These are phyloP conservation scores for Lymantria dispar DNA, from an alignment of 2,888 invertebrate genomes.

Conservation along the genomic window DNA sequence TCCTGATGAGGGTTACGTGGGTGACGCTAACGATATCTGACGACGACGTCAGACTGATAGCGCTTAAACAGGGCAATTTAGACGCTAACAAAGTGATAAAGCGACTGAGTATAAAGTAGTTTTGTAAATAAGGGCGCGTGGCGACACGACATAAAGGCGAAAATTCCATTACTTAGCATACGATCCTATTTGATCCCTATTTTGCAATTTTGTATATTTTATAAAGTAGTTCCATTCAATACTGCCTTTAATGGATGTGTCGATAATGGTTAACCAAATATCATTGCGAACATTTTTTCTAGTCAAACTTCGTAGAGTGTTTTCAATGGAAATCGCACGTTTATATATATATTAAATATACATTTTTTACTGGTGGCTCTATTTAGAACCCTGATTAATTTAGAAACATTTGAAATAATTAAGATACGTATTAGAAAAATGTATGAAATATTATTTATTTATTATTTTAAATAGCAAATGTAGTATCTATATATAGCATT, in stretches of 20 bases:
- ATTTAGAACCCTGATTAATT: background rate
- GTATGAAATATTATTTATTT: background rate
- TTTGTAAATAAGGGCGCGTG: constrained; percentile 49
- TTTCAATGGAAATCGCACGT: constrained; percentile 13
- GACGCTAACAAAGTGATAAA: constrained; percentile 77
- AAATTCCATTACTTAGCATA: constrained; percentile 24
- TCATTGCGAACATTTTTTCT: constrained; percentile 34
- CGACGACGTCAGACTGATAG: constrained; percentile 75
- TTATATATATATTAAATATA: background rate
- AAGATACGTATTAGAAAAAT: background rate
- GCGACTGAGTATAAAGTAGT: constrained; percentile 77
- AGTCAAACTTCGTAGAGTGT: constrained; percentile 21
- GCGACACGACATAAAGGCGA: constrained; percentile 34
- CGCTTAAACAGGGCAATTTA: constrained; percentile 70
- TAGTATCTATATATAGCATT: too few species aligned
- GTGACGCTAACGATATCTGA: constrained; percentile 89
- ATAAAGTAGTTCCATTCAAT: constrained; percentile 26
- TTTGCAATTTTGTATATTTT: constrained; percentile 53
- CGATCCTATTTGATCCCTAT: constrained; percentile 41
- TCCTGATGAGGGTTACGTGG: constrained; percentile 94
- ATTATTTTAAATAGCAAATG: background rate
- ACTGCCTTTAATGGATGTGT: constrained; percentile 29
- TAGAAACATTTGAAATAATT: background rate
- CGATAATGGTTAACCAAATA: constrained; percentile 32
- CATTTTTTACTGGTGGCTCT: background rate